Percentiles rank a stretch among this genome's conserved stretches.
phyloP scores from a whole-genome alignment of 2,797 vertebrate genomes.

The Cephalopachus bancanus region DNA sequence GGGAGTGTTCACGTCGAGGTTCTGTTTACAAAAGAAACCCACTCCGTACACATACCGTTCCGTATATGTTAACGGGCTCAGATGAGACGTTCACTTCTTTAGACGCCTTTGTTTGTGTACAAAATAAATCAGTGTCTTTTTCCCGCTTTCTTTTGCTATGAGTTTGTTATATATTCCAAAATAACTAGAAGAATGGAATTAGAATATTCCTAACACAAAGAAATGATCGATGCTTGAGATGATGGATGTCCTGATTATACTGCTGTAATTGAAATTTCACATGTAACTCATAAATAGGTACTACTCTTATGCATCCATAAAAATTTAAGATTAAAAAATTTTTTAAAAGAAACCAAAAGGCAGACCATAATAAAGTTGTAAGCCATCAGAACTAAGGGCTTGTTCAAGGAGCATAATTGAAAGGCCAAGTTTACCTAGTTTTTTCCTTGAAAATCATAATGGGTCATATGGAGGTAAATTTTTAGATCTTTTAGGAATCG shows the following conservation, averaged over 20 bases:
- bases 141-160: background rate
- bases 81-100: slow-evolving; percentile 37
- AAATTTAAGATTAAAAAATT: background rate
- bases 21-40: slow-evolving; percentile 32
- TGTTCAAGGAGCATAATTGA: slow-evolving; percentile 43
- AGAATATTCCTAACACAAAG: no score
- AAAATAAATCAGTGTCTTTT: slow-evolving; percentile 24
- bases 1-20: background rate
- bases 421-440: slow-evolving; percentile 53
- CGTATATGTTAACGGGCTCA: background rate
- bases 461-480: background rate
- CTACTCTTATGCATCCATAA: background rate
- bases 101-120: background rate
- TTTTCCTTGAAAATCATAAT: slow-evolving; percentile 54
- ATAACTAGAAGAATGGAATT: no score
- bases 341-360: background rate
- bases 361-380: slow-evolving; percentile 18
- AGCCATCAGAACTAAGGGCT: slow-evolving; percentile 10
- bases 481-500: no score
- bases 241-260: no score
- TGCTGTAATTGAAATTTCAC: background rate
- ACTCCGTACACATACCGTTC: background rate
- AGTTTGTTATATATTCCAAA: background rate
- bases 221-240: no score
- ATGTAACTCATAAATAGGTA: background rate